These are phyloP conservation scores for Stegophylla sp. DNA, from an alignment of 2,888 invertebrate genomes.

Conservation along the genomic window DNA sequence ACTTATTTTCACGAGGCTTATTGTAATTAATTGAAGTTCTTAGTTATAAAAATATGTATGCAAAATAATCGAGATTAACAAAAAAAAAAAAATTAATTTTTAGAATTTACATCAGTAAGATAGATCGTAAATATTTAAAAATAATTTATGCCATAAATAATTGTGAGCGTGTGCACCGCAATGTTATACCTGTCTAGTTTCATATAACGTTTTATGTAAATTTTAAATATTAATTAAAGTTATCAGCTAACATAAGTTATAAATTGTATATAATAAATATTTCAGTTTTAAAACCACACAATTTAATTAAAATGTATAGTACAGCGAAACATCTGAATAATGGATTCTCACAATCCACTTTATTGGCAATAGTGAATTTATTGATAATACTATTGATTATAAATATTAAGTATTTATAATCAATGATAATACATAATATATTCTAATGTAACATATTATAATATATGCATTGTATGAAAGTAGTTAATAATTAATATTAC, in stretches of 20 bases:
- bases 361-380: too few relatives aligned
- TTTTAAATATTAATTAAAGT: neutral
- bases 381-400: too few relatives aligned
- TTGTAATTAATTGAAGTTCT: too few relatives aligned
- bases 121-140: neutral
- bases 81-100: neutral
- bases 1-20: too few relatives aligned
- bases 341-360: too few relatives aligned
- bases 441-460: too few relatives aligned
- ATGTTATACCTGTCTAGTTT: neutral
- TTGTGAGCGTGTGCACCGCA: neutral
- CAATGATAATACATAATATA: too few relatives aligned
- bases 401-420: too few relatives aligned
- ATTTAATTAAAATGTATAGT: neutral
- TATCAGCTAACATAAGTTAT: neutral
- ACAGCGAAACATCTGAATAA: too few relatives aligned
- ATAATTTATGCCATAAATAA: neutral
- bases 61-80: neutral
- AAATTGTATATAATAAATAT: conserved; percentile 13
- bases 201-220: neutral
- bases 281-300: neutral
- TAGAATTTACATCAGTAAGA: neutral
- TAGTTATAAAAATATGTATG: too few relatives aligned
- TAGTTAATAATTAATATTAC: too few relatives aligned
- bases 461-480: too few relatives aligned